These are phyloP conservation scores for Pelvicachromis taeniatus DNA, from an alignment of 2,113 vertebrate species.

Conservation along the genomic window DNA sequence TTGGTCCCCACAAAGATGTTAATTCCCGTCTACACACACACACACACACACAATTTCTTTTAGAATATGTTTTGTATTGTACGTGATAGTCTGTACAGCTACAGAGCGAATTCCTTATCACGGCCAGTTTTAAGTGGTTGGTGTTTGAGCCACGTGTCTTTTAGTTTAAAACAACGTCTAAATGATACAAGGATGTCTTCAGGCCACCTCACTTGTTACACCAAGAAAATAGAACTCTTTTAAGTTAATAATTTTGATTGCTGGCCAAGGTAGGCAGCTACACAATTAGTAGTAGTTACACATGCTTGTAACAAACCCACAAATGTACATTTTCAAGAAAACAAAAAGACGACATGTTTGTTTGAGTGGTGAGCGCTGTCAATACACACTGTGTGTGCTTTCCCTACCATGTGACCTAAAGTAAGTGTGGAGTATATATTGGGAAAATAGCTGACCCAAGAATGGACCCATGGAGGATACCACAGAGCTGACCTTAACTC, in stretches of 20 bases:
- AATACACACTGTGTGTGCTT: background rate
- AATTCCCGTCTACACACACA: too few species aligned
- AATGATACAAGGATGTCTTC: background rate
- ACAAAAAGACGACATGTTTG: background rate
- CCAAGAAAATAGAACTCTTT: background rate
- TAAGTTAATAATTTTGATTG: background rate
- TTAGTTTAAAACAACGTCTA: background rate
- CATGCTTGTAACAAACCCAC: background rate
- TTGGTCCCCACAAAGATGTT: too few species aligned
- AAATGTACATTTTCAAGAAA: background rate
- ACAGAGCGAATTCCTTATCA: background rate
- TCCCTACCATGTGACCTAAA: background rate
- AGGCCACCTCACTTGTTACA: background rate
- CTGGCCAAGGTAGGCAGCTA: background rate
- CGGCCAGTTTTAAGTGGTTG: accelerated
- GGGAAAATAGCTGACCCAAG: background rate
- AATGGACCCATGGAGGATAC: background rate
- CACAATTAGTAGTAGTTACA: background rate
- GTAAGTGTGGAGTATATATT: background rate
- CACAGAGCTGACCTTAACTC: slow-evolving; percentile 14
- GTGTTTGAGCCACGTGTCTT: background rate
- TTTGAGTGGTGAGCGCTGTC: background rate
- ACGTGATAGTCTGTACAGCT: background rate
- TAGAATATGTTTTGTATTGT: background rate
- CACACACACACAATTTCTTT: too few species aligned